phyloP scores from a whole-genome alignment of 2,113 vertebrate genomes.

The Phalacrocorax brasilianus region DNA sequence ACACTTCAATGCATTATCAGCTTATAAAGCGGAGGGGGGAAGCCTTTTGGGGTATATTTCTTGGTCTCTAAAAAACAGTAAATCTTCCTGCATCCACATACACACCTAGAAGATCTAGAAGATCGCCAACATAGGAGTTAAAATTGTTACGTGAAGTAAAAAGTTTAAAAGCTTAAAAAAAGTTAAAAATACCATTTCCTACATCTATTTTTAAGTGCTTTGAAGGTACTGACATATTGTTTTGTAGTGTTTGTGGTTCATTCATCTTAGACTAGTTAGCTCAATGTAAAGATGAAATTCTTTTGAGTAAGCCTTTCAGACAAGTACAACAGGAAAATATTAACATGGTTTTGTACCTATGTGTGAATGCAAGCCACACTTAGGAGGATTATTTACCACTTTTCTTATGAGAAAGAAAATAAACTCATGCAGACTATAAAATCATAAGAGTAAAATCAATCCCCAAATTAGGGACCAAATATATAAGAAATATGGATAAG shows the following conservation, averaged over 20 bases:
- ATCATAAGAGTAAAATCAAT: background rate
- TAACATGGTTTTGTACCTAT: background rate
- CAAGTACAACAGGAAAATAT: background rate
- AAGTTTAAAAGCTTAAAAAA: background rate
- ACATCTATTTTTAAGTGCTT: background rate
- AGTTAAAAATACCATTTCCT: background rate
- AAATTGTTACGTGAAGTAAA: background rate
- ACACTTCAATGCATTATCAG: background rate
- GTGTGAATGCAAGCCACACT: background rate
- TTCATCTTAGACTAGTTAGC: background rate
- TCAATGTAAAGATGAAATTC: background rate
- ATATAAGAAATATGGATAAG: background rate
- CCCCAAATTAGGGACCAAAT: background rate
- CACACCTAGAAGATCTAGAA: background rate
- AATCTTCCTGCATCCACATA: background rate
- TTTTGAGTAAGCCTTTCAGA: background rate
- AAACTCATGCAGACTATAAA: background rate
- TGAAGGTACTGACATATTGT: background rate
- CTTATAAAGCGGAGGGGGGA: background rate
- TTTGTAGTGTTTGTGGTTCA: background rate
- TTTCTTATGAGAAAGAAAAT: background rate
- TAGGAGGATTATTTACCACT: background rate
- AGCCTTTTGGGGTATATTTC: background rate
- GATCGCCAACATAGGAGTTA: background rate
- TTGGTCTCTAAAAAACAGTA: background rate